A percentile compares a stretch with the other conserved stretches of the same genome.
Conservation (phyloP, 2,113 vertebrate species). For the Chinchilla lanigera region DNA sequence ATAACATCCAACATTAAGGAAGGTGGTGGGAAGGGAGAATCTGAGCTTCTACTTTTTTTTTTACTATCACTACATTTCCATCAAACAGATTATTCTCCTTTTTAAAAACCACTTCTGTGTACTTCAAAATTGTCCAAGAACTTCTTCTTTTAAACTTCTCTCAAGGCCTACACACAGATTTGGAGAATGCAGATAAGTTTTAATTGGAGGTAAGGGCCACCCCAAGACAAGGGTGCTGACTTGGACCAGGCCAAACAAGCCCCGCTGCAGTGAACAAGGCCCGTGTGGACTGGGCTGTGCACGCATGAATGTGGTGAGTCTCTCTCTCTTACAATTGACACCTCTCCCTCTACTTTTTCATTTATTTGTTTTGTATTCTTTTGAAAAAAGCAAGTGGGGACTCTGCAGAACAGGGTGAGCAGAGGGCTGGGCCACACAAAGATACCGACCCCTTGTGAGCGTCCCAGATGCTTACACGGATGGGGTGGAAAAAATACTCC, state of each 20-base stretch:
- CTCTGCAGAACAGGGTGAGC: too few species aligned
- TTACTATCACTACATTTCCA: background rate
- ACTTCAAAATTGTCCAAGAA: background rate
- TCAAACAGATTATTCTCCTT: background rate
- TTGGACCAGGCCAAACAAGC: too few species aligned
- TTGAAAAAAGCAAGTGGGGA: background rate
- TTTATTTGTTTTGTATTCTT: background rate
- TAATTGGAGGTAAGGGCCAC: background rate
- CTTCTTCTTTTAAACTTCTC: background rate
- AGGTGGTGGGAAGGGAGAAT: fast-evolving
- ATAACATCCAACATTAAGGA: background rate
- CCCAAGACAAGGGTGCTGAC: fast-evolving
- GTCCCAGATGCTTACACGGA: slow-evolving; percentile 83
- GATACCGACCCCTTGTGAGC: slow-evolving; percentile 71
- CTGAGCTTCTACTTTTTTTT: background rate
- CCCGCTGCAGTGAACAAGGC: fast-evolving
- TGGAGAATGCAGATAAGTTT: background rate
- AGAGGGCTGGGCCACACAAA: slow-evolving; percentile 68
- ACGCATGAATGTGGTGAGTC: fast-evolving
- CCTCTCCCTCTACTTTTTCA: too few species aligned
- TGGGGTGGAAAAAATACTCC: slow-evolving; percentile 82
- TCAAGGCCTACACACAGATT: background rate
- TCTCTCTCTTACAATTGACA: background rate
- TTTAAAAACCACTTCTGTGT: background rate
- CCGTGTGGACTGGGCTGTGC: fast-evolving